Evolutionary conservation across 2,797 vertebrate species (phyloP), one percentile per base, ranked within the genome.

Genomic region (Hippocampus kuda): DNA sequence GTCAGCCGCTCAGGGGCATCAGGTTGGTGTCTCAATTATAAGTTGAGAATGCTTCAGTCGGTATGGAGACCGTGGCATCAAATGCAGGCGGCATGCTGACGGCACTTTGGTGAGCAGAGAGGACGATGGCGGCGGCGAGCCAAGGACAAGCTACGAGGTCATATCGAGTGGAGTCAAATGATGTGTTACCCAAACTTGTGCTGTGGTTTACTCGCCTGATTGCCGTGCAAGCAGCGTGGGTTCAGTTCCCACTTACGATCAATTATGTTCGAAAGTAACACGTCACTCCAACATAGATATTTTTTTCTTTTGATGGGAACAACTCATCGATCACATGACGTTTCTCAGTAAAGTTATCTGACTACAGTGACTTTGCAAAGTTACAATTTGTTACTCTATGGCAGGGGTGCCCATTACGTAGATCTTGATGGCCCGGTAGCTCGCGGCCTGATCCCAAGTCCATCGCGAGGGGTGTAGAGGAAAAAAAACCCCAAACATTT

Each of bases 41-140:
- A 85, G 85, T 75, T 75, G 72, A 88, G 81, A 85, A 68, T 78
- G 84, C 80, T 83, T 75, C 70, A 82, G 88, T 92, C 93, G 88
- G 89, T 92, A 90, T 86, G 86, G 81, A 78, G 81, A 75, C 88
- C 92, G 93, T 93, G 91, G 67, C 86, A 92, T 94, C 92, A 38
- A 84, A 56, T 82, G 84, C 71, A 82, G 49, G 71, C 81, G 69
- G 69, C 72, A 24, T 69, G 75, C 66, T 41, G 66, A 63, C 34
- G 10, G 70, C 77, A 73, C 65, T 5, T 9, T 41, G 65, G 56
- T 61, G 8, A 1, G 27, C 5, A 1, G 73, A 76, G 42, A 83
- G 77, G 77, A 78, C 74, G 70, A 69, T 75, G 78, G 82, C 46
- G 84, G 81, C 79, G 44, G 44, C 72, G 83, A 75, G 80, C 75